Evolutionary conservation across 2,113 vertebrate species (phyloP), one percentile per base, ranked within the genome.

Genomic region (Clupea harengus): DNA sequence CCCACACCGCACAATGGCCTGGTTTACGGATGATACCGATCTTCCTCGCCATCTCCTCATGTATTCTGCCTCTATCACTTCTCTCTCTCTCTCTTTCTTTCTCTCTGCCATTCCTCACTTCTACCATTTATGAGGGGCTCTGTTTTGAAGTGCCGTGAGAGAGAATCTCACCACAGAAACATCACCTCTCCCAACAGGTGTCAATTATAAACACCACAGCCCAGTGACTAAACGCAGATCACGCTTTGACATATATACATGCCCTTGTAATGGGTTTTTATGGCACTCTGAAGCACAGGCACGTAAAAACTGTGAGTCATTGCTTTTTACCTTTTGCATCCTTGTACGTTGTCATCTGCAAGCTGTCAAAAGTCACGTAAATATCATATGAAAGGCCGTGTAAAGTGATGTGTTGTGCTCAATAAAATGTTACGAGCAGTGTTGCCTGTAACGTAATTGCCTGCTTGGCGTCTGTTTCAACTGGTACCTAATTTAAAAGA

Each of bases 381-480:
- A 78, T 78, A 78, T 44, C 72, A 78, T 78, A 10, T 13, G 72
- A 7, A 13, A 78, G 10, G 9, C 72, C 28, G 15, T 78, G 39
- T 78, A 78, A 78, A 78, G 72, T 78, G 72, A 78, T 78, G 39
- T 78, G 72, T 78, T 78, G 17, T 78, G 72, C 72, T 39, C 72
- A 78, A 78, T 78, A 78, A 78, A 78, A 15, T 15, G 11, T 32
- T 13, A 28, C 15, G 32, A 39, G 28, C 32, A 13, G 28, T 32
- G 39, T 78, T 39, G 72, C 11, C 72, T 39, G 72, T 78, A 78
- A 78, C 39, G 28, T 44, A 78, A 78, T 17, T 6, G 72, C 32
- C 72, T 44, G 72, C 9, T 15, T 78, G 72, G 72, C 11, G 13
- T 78, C 28, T 17, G 28, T 17, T 78, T 39, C 72, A 32, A 32